A percentile compares a stretch with the other conserved stretches of the same genome.
These are phyloP conservation scores for Episyrphus balteatus DNA, from an alignment of 1,140 invertebrate species.

Conservation along the genomic window DNA sequence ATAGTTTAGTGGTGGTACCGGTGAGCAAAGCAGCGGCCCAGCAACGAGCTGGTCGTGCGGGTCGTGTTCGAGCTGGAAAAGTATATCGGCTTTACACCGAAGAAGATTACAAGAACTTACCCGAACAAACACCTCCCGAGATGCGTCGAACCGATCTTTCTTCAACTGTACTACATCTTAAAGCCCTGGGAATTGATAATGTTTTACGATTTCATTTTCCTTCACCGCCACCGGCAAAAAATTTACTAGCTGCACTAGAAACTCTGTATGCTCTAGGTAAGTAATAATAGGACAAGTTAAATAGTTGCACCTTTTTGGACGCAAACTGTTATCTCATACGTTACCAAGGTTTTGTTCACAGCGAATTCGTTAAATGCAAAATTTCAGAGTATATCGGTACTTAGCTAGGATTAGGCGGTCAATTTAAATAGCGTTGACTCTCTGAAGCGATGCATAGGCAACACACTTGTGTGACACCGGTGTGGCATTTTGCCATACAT, in stretches of 20 bases:
- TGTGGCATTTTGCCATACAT: no score
- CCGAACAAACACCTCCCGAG: slow-evolving; percentile 70
- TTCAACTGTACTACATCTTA: slow-evolving; percentile 78
- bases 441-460: no score
- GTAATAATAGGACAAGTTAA: background rate
- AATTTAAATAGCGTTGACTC: no score
- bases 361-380: no score
- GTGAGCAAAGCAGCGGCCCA: slow-evolving; percentile 81
- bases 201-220: slow-evolving; percentile 73
- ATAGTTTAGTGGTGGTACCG: slow-evolving; percentile 73
- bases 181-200: slow-evolving; percentile 91
- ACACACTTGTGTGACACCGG: no score
- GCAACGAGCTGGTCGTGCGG: slow-evolving; percentile 87
- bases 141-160: slow-evolving; percentile 85
- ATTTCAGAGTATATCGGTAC: no score
- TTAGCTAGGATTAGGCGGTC: no score
- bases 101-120: slow-evolving; percentile 59
- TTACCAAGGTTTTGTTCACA: no score
- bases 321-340: no score
- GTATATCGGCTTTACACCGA: slow-evolving; percentile 72
- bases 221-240: slow-evolving; percentile 78
- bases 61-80: slow-evolving; percentile 74
- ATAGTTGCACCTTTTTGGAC: no score
- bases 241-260: slow-evolving; percentile 77
- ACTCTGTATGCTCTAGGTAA: slow-evolving; percentile 68